Evolutionary conservation across 2,797 vertebrate genomes (phyloP), one percentile per base, ranked within the genome.

Genomic region (Phalloptychus januarius): DNA sequence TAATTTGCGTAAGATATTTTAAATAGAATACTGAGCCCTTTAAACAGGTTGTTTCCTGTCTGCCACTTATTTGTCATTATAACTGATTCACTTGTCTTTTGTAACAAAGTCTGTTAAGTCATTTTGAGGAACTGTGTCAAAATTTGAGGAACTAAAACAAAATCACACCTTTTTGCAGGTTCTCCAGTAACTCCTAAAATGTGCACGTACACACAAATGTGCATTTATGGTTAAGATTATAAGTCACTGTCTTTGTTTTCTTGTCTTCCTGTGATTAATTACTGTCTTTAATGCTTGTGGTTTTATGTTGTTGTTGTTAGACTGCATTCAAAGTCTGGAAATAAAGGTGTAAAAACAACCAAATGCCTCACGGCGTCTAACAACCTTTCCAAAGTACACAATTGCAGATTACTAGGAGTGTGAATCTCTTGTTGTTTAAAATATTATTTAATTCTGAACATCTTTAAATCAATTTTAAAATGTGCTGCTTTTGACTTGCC

Each of bases 121-220:
- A 44, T 76, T 81, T 85, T 83, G 76, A 85, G 86, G 88, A 92
- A 92, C 71, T 72, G 23, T 72, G 65, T 78, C 25, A 71, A 33
- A 44, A 77, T 86, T 87, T 89, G 78, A 67, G 80, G 89, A 93
- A 92, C 63, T 87, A 85, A 91, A 88, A 91, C 69, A 71, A 85
- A 84, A 85, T 72, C 10, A 36, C 63, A 75, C 75, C 33, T 86
- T 83, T 83, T 84, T 33, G 45, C 54, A 83, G 72, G 46, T 76
- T 88, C 83, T 61, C 82, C 77, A 80, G 48, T 31, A 75, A 77
- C 48, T 70, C 69, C 23, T 82, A 61, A 86, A 45, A 40, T 8
- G 31, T 31, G 71, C 69, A 74, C 33, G 5, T 54, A 46, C 36
- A 31, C 25, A 54, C 46, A 31, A n/a, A 46, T 25, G 25, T 11